Base-by-base conservation (phyloP, 1,140 invertebrate species). In the Nasonia longicornis region DNA sequence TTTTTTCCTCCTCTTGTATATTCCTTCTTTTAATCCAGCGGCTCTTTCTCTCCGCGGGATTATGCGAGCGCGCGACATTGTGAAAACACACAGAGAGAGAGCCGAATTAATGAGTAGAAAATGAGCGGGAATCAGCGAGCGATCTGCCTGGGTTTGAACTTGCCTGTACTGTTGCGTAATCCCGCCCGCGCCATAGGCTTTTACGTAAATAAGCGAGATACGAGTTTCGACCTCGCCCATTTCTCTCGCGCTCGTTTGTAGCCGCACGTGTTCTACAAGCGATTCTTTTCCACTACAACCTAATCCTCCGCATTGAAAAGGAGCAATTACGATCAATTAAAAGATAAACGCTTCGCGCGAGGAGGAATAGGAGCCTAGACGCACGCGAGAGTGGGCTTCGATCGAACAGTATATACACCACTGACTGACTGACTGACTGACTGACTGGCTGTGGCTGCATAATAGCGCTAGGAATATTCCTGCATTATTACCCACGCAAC, bases 401-500 rank as follows among this genome's bases (percentile, higher is more conserved):
- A 58, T 58, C 52, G 52, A n/a, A 58, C 26, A 2, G 26, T 26
- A 26, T 26, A 26, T 26, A 26, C 16, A 58, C 6, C 45, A 14
- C 45, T 7, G 14, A n/a, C 52, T n/a, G 52, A 58, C 52, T 58
- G 52, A 58, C 52, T 58, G 52, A 58, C 52, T 58, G 52, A 58
- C 52, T 58, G 52, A 58, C 16, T 58, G 52, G n/a, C 52, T 58
- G 52, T 58, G 6, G 16, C 16, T 58, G 52, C 79, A 70, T 52
- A 78, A 83, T 82, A 83, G 4, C 31, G 0, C 31, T 35, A 4
- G 4, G 45, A 48, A 42, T 8, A 42, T 42, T 42, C 80, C 20
- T 73, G 69, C 64, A 70, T 77, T 70, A 35, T 74, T 73, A 70
- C 20, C 52, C 11, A 75, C 64, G 42, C 29, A 69, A 67, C 63